phyloP scores from a whole-genome alignment of 2,888 invertebrate genomes.

The Pyrochroa serraticornis region DNA sequence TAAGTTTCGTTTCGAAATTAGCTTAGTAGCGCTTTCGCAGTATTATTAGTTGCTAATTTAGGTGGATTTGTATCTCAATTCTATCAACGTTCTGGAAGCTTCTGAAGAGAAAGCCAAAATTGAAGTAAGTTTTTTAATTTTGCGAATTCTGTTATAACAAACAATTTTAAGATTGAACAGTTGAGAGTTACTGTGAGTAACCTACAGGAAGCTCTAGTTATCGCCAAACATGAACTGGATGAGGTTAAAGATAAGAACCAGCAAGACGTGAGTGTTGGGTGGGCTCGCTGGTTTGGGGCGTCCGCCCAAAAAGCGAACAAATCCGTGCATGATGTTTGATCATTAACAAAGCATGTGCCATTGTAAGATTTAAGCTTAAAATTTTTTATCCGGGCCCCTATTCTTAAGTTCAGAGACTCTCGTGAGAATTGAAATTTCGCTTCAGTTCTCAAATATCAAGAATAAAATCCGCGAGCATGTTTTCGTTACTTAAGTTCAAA shows the following conservation, averaged over 20 bases:
- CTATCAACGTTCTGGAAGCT: slow-evolving; percentile 51
- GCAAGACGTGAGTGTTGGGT: slow-evolving; percentile 54
- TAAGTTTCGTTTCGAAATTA: slow-evolving; percentile 40
- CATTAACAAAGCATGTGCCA: background rate
- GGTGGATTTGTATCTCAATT: slow-evolving; percentile 53
- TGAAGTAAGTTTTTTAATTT: slow-evolving; percentile 44
- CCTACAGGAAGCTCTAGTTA: slow-evolving; percentile 53
- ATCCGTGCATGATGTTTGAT: slow-evolving; percentile 55
- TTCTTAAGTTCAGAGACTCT: background rate
- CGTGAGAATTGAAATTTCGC: no score
- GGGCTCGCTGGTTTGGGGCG: slow-evolving; percentile 53
- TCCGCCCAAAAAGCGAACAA: slow-evolving; percentile 23
- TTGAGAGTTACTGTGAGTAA: slow-evolving; percentile 52
- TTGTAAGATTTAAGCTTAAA: background rate
- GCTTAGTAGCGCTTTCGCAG: background rate
- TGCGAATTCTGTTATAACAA: background rate
- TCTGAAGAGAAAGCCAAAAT: slow-evolving; percentile 48
- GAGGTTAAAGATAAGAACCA: slow-evolving; percentile 46
- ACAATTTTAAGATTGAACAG: slow-evolving; percentile 48
- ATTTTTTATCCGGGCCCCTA: background rate
- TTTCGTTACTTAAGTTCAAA: background rate
- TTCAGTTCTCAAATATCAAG: background rate
- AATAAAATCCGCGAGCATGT: background rate
- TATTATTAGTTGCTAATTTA: slow-evolving; percentile 29
- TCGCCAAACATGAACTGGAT: slow-evolving; percentile 51